phyloP scores from a whole-genome alignment of 2,797 vertebrate genomes.

The Semaprochilodus insignis region DNA sequence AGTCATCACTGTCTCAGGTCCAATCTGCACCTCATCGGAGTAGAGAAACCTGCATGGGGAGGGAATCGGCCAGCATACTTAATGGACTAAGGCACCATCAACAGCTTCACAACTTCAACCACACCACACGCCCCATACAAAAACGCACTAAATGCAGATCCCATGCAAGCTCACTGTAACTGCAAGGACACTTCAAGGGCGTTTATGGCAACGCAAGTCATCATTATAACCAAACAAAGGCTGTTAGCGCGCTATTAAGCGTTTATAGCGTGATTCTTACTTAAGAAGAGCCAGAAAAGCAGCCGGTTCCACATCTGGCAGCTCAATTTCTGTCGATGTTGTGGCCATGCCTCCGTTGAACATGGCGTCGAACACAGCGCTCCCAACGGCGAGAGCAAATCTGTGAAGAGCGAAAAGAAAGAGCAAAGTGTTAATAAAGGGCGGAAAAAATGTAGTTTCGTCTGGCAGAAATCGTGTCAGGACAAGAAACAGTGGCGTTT shows the following conservation, averaged over 20 bases:
- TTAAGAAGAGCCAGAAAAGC: conserved; percentile 89
- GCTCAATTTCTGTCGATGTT: conserved; percentile 88
- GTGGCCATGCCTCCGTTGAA: conserved; percentile 92
- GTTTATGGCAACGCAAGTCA: conserved; percentile 11
- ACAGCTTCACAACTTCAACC: background rate
- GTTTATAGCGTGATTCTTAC: conserved; percentile 73
- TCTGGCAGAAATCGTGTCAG: background rate
- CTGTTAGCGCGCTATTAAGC: background rate
- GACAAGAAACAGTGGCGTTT: background rate
- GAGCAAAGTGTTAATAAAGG: conserved; percentile 37
- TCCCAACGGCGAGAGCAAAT: conserved; percentile 90
- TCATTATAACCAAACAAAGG: conserved; percentile 14
- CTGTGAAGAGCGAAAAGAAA: conserved; percentile 64
- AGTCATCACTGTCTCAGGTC: conserved; percentile 98
- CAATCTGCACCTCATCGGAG: conserved; percentile 97
- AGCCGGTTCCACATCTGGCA: conserved; percentile 88
- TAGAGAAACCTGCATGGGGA: conserved; percentile 88
- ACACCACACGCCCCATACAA: background rate
- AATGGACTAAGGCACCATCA: too few relatives aligned
- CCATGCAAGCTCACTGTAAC: background rate
- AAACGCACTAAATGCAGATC: background rate
- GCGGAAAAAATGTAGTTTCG: conserved; percentile 5
- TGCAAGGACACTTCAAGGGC: conserved; percentile 55
- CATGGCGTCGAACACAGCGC: conserved; percentile 89
- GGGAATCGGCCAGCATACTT: background rate